Evolutionary conservation across 2,797 vertebrate genomes (phyloP).

Genomic region (Pterois miles): DNA sequence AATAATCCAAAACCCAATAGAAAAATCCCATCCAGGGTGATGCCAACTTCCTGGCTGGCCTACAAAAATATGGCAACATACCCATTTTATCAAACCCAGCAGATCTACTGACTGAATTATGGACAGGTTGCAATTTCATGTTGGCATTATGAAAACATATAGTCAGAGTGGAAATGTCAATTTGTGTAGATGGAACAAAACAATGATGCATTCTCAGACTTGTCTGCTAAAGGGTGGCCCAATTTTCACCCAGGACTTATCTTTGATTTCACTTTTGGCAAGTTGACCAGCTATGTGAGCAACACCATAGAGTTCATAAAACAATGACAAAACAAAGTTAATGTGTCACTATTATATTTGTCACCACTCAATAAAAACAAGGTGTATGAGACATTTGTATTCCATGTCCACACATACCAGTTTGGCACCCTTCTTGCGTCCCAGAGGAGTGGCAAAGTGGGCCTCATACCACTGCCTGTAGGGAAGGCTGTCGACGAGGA

Average conservation of each 20-base stretch:
- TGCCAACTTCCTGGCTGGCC: too few species aligned
- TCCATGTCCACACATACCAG: slow-evolving; percentile 82
- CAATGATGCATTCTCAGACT: background rate
- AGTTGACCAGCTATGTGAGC: too few species aligned
- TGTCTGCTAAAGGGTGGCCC: background rate
- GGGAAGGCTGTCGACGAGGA: slow-evolving; percentile 93
- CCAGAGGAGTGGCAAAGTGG: slow-evolving; percentile 94
- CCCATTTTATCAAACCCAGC: background rate
- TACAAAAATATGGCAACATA: too few species aligned
- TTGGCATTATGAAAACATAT: background rate
- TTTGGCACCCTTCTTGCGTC: slow-evolving; percentile 98
- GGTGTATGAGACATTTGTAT: accelerated
- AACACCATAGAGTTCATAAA: too few species aligned
- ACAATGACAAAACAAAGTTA: background rate
- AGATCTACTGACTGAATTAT: background rate
- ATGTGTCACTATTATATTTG: accelerated
- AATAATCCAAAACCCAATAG: too few species aligned
- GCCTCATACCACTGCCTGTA: slow-evolving; percentile 99
- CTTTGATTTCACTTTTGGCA: background rate
- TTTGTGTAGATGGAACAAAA: background rate
- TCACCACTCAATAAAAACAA: background rate
- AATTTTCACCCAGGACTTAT: too few species aligned
- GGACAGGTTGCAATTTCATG: background rate
- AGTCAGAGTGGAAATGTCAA: background rate
- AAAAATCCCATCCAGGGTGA: too few species aligned